Percentiles rank a stretch among this genome's conserved stretches.
These are phyloP conservation scores for Takifugu rubripes DNA, from an alignment of 2,797 vertebrate genomes.

Conservation along the genomic window DNA sequence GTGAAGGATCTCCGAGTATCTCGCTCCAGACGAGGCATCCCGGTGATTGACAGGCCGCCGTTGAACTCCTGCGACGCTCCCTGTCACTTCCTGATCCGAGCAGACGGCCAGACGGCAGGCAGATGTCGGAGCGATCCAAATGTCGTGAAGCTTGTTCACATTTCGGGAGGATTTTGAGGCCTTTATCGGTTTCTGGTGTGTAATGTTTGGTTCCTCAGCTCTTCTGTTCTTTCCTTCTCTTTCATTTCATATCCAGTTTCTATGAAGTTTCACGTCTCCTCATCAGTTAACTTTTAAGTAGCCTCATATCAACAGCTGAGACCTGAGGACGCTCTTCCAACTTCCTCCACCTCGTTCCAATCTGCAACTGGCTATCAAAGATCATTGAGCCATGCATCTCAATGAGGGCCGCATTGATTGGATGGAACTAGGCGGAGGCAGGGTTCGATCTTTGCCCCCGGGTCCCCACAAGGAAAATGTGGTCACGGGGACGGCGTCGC, in stretches of 20 bases:
- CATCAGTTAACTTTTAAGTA: conserved; percentile 17
- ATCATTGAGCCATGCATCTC: conserved; percentile 73
- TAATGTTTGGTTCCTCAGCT: not conserved
- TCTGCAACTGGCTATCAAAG: conserved; percentile 64
- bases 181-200: not conserved
- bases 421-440: conserved; percentile 52
- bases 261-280: conserved; percentile 4
- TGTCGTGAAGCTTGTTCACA: conserved; percentile 6
- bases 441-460: conserved; percentile 69
- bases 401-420: conserved; percentile 75
- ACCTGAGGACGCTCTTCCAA: conserved; percentile 50
- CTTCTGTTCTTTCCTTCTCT: not conserved
- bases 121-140: conserved; percentile 19
- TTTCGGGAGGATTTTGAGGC: not conserved
- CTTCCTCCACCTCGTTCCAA: conserved; percentile 39
- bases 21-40: conserved; percentile 22
- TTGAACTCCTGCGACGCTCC: conserved; percentile 29
- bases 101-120: conserved; percentile 37
- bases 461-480: conserved; percentile 53
- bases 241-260: not conserved
- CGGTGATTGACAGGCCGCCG: conserved; percentile 45
- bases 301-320: conserved; percentile 29
- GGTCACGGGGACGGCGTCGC: conserved; percentile 44
- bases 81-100: conserved; percentile 35
- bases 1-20: conserved; percentile 22